Conservation (phyloP, 1,140 invertebrate genomes). For the Yoshiicerus persimilis region DNA sequence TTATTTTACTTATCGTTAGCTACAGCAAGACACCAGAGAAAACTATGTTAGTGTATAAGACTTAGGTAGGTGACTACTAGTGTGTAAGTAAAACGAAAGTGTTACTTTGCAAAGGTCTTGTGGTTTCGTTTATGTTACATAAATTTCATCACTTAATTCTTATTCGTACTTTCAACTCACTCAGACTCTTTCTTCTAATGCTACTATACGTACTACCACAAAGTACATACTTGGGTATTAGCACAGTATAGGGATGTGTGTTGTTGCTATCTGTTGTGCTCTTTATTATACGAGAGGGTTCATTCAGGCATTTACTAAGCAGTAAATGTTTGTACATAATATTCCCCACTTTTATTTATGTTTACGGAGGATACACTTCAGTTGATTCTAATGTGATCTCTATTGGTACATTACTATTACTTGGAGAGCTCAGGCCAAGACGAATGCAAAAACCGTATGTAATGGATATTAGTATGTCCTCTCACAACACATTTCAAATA, state of each 20-base stretch:
- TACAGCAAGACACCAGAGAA: background rate
- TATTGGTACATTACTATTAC: background rate
- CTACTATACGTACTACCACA: too few relatives aligned
- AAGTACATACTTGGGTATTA: too few relatives aligned
- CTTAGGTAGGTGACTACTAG: background rate
- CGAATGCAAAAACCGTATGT: background rate
- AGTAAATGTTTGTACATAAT: constrained; percentile 5
- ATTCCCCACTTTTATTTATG: background rate
- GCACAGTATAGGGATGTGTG: background rate
- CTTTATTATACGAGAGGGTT: background rate
- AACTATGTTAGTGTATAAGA: background rate
- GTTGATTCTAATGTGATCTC: constrained; percentile 19
- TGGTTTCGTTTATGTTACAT: background rate
- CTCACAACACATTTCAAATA: background rate
- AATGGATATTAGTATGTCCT: background rate
- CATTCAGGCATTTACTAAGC: background rate
- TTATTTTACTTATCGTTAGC: background rate
- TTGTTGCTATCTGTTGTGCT: background rate
- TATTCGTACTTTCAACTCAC: background rate
- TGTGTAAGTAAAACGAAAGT: background rate
- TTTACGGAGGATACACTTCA: constrained; percentile 6
- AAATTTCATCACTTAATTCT: constrained; percentile 18
- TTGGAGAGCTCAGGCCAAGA: background rate
- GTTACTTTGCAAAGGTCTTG: background rate
- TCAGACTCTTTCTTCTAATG: background rate